Evolutionary conservation across 1,140 invertebrate species (phyloP).

Genomic region (Protaetia brevitarsis): DNA sequence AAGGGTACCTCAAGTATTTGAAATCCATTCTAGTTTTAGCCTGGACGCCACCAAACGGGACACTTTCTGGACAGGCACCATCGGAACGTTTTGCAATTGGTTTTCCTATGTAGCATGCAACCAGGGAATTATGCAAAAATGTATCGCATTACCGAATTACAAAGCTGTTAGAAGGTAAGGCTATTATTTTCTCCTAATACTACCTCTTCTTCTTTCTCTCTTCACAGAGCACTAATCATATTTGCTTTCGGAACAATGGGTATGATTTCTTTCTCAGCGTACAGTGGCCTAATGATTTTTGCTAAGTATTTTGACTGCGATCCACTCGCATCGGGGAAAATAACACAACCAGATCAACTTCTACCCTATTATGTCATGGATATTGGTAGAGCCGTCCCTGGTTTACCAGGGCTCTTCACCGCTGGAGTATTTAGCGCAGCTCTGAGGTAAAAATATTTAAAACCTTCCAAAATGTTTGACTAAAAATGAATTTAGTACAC

Average conservation of each 20-base stretch:
- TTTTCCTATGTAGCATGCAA: slow-evolving; percentile 56
- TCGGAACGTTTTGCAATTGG: slow-evolving; percentile 59
- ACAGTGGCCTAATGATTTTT: slow-evolving; percentile 59
- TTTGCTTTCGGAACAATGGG: not conserved
- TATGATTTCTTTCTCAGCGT: slow-evolving; percentile 39
- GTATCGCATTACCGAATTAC: slow-evolving; percentile 54
- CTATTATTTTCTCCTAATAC: not conserved
- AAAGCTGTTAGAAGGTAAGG: slow-evolving; percentile 52
- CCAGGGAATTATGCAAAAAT: slow-evolving; percentile 59
- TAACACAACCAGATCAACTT: slow-evolving; percentile 62
- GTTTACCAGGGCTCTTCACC: slow-evolving; percentile 73
- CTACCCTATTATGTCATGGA: slow-evolving; percentile 74
- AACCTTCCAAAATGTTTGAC: not conserved
- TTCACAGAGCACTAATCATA: not conserved
- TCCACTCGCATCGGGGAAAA: slow-evolving; percentile 50
- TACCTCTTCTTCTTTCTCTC: not conserved
- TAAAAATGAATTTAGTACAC: slow-evolving; percentile 51
- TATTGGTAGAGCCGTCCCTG: slow-evolving; percentile 60
- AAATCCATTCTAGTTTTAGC: slow-evolving; percentile 41
- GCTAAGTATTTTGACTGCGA: slow-evolving; percentile 61
- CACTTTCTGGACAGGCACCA: slow-evolving; percentile 56
- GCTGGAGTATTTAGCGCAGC: slow-evolving; percentile 71
- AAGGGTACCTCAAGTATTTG: not conserved
- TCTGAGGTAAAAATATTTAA: slow-evolving; percentile 53
- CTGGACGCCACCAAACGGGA: slow-evolving; percentile 54